phyloP scores from a whole-genome alignment of 2,888 invertebrate genomes.

The Doris montereyensis region DNA sequence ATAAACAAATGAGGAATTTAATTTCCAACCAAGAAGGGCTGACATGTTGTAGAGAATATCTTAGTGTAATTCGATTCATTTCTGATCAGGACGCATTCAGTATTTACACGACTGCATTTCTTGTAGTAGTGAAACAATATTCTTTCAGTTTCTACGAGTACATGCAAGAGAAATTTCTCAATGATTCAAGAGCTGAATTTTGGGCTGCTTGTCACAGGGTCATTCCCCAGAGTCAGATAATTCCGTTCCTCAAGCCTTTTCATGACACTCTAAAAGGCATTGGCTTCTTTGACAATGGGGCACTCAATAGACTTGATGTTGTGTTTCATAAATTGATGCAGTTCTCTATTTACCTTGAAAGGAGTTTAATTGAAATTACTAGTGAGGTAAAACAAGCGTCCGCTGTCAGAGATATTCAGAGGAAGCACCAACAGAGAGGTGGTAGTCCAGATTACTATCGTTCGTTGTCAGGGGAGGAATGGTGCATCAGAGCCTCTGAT shows the following conservation, averaged over 20 bases:
- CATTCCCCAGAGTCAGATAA: background rate
- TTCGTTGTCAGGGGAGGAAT: constrained; percentile 37
- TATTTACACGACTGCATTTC: constrained; percentile 19
- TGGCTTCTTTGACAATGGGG: constrained; percentile 6
- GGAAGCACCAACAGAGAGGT: constrained; percentile 6
- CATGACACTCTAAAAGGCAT: constrained; percentile 10
- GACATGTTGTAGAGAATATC: constrained; percentile 7
- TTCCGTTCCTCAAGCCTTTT: constrained; percentile 29
- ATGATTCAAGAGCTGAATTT: constrained; percentile 25
- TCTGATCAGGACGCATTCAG: constrained; percentile 17
- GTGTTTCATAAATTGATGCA: constrained; percentile 34
- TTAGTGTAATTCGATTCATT: constrained; percentile 1
- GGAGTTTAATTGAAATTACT: constrained; percentile 13
- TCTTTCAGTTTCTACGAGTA: constrained; percentile 13
- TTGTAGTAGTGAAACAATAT: constrained; percentile 18
- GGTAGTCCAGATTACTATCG: constrained; percentile 24
- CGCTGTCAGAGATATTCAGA: constrained; percentile 7
- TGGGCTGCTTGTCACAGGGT: constrained; percentile 38
- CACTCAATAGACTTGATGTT: constrained; percentile 16
- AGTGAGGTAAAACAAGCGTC: background rate
- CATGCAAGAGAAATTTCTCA: constrained; percentile 24
- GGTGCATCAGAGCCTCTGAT: constrained; percentile 27
- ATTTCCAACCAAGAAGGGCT: background rate
- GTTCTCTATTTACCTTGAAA: constrained; percentile 24
- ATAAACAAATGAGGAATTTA: constrained; percentile 7